A percentile compares a stretch with the other conserved stretches of the same genome.
Evolutionary conservation across 1,140 invertebrate species (phyloP).

Genomic region (Bicyclus anynana): DNA sequence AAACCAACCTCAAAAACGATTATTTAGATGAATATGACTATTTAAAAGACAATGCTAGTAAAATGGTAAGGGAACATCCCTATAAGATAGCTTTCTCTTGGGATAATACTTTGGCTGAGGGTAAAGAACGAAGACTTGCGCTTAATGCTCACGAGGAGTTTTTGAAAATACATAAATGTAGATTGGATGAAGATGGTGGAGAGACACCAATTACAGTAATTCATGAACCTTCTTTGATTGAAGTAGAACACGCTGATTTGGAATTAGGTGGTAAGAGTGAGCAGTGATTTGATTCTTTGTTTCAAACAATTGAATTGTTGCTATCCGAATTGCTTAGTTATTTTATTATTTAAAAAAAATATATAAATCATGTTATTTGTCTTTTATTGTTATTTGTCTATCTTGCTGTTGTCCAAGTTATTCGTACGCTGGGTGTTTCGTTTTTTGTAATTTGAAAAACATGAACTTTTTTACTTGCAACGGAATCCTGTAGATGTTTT

Average conservation of each 20-base stretch:
- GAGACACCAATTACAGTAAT: slow-evolving; percentile 11
- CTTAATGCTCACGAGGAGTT: slow-evolving; percentile 53
- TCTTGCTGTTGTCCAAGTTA: too few species aligned
- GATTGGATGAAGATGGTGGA: slow-evolving; percentile 40
- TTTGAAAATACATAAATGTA: slow-evolving; percentile 53
- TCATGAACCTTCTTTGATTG: neutral
- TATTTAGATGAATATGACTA: slow-evolving; percentile 57
- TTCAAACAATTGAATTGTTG: too few species aligned
- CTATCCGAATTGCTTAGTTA: too few species aligned
- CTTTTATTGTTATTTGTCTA: too few species aligned
- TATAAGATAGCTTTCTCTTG: slow-evolving; percentile 60
- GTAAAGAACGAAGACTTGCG: slow-evolving; percentile 57
- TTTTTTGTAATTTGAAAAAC: too few species aligned
- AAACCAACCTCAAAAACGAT: slow-evolving; percentile 38
- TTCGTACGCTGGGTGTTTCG: too few species aligned
- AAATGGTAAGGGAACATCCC: slow-evolving; percentile 53
- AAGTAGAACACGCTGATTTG: neutral
- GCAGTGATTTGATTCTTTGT: neutral
- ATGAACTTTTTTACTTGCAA: too few species aligned
- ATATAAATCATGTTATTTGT: too few species aligned
- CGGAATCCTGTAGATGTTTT: too few species aligned
- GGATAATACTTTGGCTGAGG: slow-evolving; percentile 59
- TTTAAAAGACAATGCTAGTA: slow-evolving; percentile 39
- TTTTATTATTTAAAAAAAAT: too few species aligned
- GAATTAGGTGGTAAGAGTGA: neutral